phyloP scores from a whole-genome alignment of 2,888 invertebrate genomes.

The Acleris emargana region DNA sequence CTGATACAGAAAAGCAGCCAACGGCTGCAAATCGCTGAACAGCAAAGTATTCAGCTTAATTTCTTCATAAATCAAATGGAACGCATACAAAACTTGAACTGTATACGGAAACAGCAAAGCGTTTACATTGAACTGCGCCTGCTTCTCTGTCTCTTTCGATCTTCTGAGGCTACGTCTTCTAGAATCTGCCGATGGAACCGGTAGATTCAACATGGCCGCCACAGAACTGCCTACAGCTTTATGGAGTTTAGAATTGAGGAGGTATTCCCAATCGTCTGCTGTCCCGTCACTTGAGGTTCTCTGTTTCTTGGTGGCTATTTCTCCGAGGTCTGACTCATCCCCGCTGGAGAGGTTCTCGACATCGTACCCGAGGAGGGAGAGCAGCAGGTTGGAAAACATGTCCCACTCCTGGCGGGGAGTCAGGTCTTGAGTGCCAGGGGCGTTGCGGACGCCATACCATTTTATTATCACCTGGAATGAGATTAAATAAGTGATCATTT shows the following conservation, averaged over 20 bases:
- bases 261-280: constrained; percentile 92
- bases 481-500: too few species aligned
- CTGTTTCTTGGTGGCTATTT: constrained; percentile 89
- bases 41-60: constrained; percentile 91
- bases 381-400: constrained; percentile 85
- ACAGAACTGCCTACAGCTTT: constrained; percentile 72
- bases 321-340: constrained; percentile 61
- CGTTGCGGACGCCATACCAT: constrained; percentile 95
- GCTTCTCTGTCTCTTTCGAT: constrained; percentile 53
- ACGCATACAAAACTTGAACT: constrained; percentile 88
- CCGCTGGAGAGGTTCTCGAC: constrained; percentile 82
- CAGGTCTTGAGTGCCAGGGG: constrained; percentile 92
- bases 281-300: constrained; percentile 90
- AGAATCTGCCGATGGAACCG: constrained; percentile 41
- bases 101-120: constrained; percentile 89
- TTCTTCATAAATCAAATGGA: constrained; percentile 96
- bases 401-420: constrained; percentile 91
- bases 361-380: constrained; percentile 89
- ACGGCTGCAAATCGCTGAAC: constrained; percentile 85
- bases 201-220: constrained; percentile 70
- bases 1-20: constrained; percentile 89
- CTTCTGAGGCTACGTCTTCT: constrained; percentile 38
- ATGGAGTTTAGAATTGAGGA: constrained; percentile 85
- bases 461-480: constrained; percentile 84
- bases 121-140: constrained; percentile 83